A percentile compares a stretch with the other conserved stretches of the same genome.
phyloP scores from a whole-genome alignment of 2,797 vertebrate genomes.

The Halcyon leucocephala region DNA sequence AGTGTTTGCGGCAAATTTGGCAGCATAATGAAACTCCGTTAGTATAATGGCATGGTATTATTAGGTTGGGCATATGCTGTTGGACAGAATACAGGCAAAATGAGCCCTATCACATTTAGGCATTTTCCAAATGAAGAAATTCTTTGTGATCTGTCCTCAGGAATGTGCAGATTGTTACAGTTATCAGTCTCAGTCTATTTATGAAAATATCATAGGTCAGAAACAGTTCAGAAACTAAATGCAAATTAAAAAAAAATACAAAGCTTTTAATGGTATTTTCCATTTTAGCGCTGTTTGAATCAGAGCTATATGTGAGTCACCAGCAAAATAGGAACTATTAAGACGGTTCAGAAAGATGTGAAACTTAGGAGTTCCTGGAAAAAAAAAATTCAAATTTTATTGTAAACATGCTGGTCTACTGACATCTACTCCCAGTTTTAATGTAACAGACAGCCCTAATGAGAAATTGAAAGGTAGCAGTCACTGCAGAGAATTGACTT shows the following conservation, averaged over 20 bases:
- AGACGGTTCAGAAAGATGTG: neutral
- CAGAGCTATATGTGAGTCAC: constrained; percentile 1
- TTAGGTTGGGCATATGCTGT: neutral
- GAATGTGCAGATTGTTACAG: constrained; percentile 23
- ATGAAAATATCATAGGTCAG: constrained; percentile 51
- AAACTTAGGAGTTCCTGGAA: neutral
- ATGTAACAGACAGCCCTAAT: neutral
- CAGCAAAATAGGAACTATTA: constrained; percentile 23
- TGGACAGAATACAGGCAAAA: constrained; percentile 10
- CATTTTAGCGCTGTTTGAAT: constrained; percentile 42
- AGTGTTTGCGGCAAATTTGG: constrained; percentile 38
- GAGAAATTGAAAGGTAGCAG: neutral
- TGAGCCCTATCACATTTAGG: neutral
- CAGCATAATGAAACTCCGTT: neutral
- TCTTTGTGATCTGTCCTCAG: constrained; percentile 18
- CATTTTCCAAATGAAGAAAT: constrained; percentile 41
- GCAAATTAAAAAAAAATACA: constrained; percentile 4
- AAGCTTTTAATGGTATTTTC: constrained; percentile 48
- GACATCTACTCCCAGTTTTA: neutral
- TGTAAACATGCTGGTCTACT: neutral
- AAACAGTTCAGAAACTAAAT: constrained; percentile 31
- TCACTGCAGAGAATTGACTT: neutral
- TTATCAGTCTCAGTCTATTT: constrained; percentile 35
- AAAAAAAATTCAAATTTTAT: neutral
- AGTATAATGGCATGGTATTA: neutral